Evolutionary conservation across 2,113 vertebrate genomes (phyloP).

Genomic region (Mustela lutreola): DNA sequence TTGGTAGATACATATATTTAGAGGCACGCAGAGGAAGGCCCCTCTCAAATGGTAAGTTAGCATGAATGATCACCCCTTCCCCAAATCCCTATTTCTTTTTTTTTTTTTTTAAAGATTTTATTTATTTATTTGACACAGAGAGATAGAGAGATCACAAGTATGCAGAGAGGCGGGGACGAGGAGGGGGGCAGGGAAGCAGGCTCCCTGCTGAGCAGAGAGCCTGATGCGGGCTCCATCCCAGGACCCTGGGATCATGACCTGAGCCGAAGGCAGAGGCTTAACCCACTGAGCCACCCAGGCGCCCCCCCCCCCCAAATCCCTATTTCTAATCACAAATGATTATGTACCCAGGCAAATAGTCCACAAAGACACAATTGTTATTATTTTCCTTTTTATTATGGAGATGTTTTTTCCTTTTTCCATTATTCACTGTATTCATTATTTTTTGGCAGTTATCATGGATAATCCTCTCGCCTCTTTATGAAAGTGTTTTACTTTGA

Average conservation of each 20-base stretch:
- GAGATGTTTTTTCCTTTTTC: neutral
- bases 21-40: neutral
- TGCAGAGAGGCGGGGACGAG: too few relatives aligned
- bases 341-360: neutral
- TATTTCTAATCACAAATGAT: neutral
- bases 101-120: too few relatives aligned
- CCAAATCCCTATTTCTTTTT: neutral
- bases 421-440: neutral
- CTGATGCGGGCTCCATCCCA: too few relatives aligned
- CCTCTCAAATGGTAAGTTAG: neutral
- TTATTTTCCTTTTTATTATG: neutral
- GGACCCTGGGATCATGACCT: too few relatives aligned
- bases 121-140: too few relatives aligned
- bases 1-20: neutral
- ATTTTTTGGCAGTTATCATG: conserved; percentile 6
- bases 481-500: conserved; percentile 8
- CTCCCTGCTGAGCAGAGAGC: too few relatives aligned
- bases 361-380: neutral
- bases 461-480: neutral
- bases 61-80: neutral
- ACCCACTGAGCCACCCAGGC: too few relatives aligned
- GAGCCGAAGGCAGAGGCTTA: too few relatives aligned
- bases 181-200: too few relatives aligned
- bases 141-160: neutral
- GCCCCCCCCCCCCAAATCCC: neutral